Evolutionary conservation across 2,797 vertebrate species (phyloP), one percentile per base, ranked within the genome.

Genomic region (Coreius guichenoti): DNA sequence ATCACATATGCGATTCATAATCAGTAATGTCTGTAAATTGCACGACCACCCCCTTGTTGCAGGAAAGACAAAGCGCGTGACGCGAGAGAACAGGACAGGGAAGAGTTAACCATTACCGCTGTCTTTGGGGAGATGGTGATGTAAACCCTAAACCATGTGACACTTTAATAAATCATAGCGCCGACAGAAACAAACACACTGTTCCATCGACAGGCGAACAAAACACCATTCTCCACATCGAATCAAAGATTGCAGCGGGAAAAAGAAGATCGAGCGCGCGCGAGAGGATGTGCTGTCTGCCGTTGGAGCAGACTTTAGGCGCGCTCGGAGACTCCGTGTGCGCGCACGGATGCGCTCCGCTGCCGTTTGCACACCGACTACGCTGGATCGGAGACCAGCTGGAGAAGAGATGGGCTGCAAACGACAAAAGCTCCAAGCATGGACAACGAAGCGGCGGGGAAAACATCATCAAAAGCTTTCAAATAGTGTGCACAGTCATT

Each of bases 71-170:
- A 92, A 92, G 90, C 82, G 17, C 75, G 74, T 80, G 69, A 86
- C 26, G 87, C 89, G 87, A 80, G 90, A 58, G 68, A 67, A 82
- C 91, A 92, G 94, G 91, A 90, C 92, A 90, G 58, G 91, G 80
- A 92, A 93, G 93, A 95, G 96, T 96, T 96, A 96, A 96, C 92
- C 92, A 93, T 93, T 93, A 94, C 94, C 91, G 94, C 92, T 95
- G 88, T 95, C 94, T 93, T 95, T 93, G 93, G 96, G 95, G 96
- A 96, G 91, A 93, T 95, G 96, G 97, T 98, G 97, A 97, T 97
- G 96, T 97, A 96, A 97, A 97, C 96, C 95, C 92, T 91, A 93
- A 90, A 96, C 93, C 97, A 97, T 96, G 97, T 97, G 97, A 97
- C 96, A 94, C 92, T 93, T 94, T 95, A 95, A 96, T 97, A 96